A percentile compares a stretch with the other conserved stretches of the same genome.
These are phyloP conservation scores for Goniozus legneri DNA, from an alignment of 1,140 invertebrate species.

Conservation along the genomic window DNA sequence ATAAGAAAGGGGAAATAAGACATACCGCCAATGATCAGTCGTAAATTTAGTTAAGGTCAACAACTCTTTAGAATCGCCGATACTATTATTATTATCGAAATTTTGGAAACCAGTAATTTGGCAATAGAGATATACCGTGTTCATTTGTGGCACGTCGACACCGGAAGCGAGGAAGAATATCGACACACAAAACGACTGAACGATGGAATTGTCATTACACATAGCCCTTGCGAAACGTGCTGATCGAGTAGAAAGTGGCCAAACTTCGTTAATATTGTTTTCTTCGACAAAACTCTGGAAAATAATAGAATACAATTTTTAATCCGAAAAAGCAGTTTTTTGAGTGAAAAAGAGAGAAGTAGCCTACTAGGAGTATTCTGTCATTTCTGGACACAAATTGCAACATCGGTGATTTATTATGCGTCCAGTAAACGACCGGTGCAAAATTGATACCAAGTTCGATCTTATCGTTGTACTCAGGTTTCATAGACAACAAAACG, in stretches of 20 bases:
- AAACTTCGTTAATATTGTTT: constrained; percentile 51
- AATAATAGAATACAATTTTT: constrained; percentile 6
- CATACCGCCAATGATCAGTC: too few relatives aligned
- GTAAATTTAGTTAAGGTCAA: too few relatives aligned
- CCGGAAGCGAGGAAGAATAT: constrained; percentile 14
- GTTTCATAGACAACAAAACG: constrained; percentile 20
- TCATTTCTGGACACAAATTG: too few relatives aligned
- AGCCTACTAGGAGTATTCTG: too few relatives aligned
- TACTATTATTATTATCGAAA: too few relatives aligned
- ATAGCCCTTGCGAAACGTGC: constrained; percentile 41
- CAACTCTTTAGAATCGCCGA: too few relatives aligned
- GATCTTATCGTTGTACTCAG: constrained; percentile 58
- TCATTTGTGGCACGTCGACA: not conserved
- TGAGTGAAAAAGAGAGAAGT: too few relatives aligned
- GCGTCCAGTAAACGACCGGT: constrained; percentile 49
- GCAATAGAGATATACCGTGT: not conserved
- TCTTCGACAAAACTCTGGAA: constrained; percentile 2
- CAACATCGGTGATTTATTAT: constrained; percentile 11
- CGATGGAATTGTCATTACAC: constrained; percentile 49
- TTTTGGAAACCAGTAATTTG: too few relatives aligned
- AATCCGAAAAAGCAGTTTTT: not conserved
- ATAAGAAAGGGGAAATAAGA: too few relatives aligned
- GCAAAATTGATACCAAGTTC: constrained; percentile 53
- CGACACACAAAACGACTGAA: constrained; percentile 57
- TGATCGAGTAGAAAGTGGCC: constrained; percentile 48